Evolutionary conservation across 2,888 invertebrate genomes (phyloP).

Genomic region (Plebejus anna): DNA sequence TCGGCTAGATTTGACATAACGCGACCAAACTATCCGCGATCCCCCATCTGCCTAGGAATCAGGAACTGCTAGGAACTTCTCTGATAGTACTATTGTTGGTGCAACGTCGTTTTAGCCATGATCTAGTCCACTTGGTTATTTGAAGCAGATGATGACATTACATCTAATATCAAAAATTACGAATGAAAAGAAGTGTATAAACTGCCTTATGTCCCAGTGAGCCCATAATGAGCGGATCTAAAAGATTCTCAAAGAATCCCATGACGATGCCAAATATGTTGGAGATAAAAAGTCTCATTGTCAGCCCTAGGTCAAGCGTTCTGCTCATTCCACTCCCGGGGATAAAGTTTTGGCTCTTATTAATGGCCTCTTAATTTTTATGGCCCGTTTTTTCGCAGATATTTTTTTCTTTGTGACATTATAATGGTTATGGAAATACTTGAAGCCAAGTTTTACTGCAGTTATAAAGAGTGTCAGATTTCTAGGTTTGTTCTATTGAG

Average conservation of each 20-base stretch:
- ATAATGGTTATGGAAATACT: constrained; percentile 29
- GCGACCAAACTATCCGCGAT: no score
- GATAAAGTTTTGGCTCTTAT: constrained; percentile 32
- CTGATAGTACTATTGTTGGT: no score
- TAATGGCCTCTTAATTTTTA: constrained; percentile 32
- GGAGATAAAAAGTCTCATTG: constrained; percentile 29
- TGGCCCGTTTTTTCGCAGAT: constrained; percentile 30
- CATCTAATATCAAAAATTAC: neutral
- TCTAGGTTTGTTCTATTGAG: neutral
- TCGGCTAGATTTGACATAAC: no score
- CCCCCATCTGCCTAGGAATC: no score
- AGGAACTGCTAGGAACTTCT: no score
- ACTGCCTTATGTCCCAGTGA: constrained; percentile 13
- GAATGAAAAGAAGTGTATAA: constrained; percentile 6
- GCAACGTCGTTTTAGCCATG: no score
- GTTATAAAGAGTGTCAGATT: constrained; percentile 20
- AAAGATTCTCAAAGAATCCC: constrained; percentile 25
- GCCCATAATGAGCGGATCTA: constrained; percentile 14
- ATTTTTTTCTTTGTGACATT: constrained; percentile 30
- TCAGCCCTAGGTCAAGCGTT: constrained; percentile 25
- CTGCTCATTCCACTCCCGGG: constrained; percentile 29
- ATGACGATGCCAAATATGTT: constrained; percentile 22
- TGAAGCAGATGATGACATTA: no score
- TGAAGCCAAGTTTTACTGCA: constrained; percentile 30
- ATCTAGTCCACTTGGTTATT: neutral